Evolutionary conservation across 2,113 vertebrate species (phyloP), one percentile per base, ranked within the genome.

Genomic region (Terrapene triunguis): DNA sequence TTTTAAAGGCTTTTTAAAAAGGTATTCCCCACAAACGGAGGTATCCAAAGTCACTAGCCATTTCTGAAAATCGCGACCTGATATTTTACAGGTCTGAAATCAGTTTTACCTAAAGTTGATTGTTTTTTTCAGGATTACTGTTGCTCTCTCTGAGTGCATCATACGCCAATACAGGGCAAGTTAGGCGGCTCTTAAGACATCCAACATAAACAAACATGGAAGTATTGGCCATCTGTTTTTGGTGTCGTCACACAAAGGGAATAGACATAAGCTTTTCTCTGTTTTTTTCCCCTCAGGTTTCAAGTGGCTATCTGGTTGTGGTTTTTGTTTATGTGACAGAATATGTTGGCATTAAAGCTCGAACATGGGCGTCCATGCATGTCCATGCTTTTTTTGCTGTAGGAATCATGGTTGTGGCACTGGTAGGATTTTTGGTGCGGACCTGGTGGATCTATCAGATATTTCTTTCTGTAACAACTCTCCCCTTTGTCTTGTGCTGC

Each of bases 301-400:
- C 99, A 84, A 99, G 99, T 85, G 99, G 99, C 88, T 99, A 99
- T 95, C 98, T 99, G 59, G 99, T 99, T 94, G 99, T 99, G 95
- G 99, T 98, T 88, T 99, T 99, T 98, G 99, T 99, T 92, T 99
- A 99, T 9, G 99, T 99, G 94, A 99, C 99, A 22, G 99, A 99
- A 97, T 99, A 99, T 97, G 98, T 99, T 2, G 99, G 99, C 96
- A 99, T 96, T 97, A 99, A 99, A 95, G 99, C 98, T 72, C 99
- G 99, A 96, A 99, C 99, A 0, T 99, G 99, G 99, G 99, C 99
- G 42, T 99, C 99, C 57, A 99, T 99, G 98, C 99, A 99, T 50
- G 98, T 99, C 95, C 99, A 99, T 69, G 99, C 99, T 5, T 99
- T 99, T 97, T 99, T 99, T 96, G 99, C 99, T 1, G 27, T 99